Conservation (phyloP, 2,888 invertebrate species). For the Ennomos fuscantarius region DNA sequence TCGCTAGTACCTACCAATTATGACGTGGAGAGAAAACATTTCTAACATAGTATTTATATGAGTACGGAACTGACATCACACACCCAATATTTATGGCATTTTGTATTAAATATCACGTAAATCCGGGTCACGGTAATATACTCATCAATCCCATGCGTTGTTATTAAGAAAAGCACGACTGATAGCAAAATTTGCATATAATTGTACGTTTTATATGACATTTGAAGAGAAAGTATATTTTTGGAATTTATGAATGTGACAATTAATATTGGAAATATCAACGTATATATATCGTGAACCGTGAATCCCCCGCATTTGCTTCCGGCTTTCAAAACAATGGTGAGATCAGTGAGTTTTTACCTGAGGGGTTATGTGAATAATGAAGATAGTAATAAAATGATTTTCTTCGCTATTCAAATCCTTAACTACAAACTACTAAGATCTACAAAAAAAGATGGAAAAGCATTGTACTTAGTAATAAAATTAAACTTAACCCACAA, state of each 20-base stretch:
- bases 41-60: constrained; percentile 5
- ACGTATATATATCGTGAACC: constrained; percentile 20
- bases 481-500: too few relatives aligned
- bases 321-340: constrained; percentile 29
- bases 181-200: constrained; percentile 58
- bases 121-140: constrained; percentile 31
- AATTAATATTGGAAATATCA: constrained; percentile 29
- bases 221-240: constrained; percentile 56
- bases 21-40: constrained; percentile 6
- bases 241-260: constrained; percentile 20
- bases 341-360: constrained; percentile 12
- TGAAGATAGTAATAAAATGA: constrained; percentile 17
- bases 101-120: constrained; percentile 27
- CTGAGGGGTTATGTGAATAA: constrained; percentile 18
- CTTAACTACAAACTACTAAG: too few relatives aligned
- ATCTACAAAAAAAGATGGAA: too few relatives aligned
- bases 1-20: constrained; percentile 6
- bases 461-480: too few relatives aligned
- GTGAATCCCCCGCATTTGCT: constrained; percentile 19
- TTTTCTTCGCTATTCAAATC: too few relatives aligned
- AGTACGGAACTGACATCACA: constrained; percentile 11
- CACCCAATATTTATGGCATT: constrained; percentile 27
- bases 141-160: constrained; percentile 15
- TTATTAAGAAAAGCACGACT: constrained; percentile 24
- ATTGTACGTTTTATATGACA: constrained; percentile 62